These are phyloP conservation scores for Sebastes reedi DNA, from an alignment of 2,797 vertebrate species.

Conservation along the genomic window DNA sequence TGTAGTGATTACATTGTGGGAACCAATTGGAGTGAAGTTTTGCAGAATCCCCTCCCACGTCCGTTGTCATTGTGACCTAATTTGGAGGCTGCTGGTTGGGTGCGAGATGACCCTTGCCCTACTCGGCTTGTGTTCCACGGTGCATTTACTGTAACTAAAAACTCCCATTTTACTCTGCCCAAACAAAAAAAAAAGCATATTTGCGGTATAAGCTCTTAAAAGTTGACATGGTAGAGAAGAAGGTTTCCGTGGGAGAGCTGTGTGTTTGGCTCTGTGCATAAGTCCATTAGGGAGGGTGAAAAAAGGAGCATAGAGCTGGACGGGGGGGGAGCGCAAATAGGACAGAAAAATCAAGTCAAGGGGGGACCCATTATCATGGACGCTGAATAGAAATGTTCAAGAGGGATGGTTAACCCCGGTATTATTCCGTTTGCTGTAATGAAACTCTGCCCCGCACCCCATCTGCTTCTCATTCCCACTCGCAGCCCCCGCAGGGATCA, in stretches of 20 bases:
- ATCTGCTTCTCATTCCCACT: conserved; percentile 18
- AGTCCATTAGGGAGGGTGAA: conserved; percentile 7
- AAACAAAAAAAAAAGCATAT: neutral
- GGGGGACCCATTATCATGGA: neutral
- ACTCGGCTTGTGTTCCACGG: neutral
- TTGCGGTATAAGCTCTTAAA: conserved; percentile 18
- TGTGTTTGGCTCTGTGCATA: conserved; percentile 3
- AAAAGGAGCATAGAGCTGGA: conserved; percentile 12
- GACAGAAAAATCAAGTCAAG: conserved; percentile 3
- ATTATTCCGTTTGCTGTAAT: conserved; percentile 1
- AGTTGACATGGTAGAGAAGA: neutral
- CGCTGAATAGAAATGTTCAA: conserved; percentile 6
- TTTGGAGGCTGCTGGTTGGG: conserved; percentile 13
- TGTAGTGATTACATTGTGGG: neutral
- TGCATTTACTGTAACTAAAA: neutral
- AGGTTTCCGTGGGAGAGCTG: conserved; percentile 2
- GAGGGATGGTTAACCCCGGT: neutral
- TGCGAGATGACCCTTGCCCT: conserved; percentile 24
- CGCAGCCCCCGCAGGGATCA: neutral
- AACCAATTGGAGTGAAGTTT: neutral
- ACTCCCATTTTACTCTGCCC: neutral
- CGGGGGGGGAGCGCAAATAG: conserved; percentile 4
- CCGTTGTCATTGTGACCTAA: conserved; percentile 24
- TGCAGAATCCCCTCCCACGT: neutral
- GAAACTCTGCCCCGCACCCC: neutral